A percentile compares a stretch with the other conserved stretches of the same genome.
Conservation (phyloP, 2,888 invertebrate species). For the Carterocephalus palaemon region DNA sequence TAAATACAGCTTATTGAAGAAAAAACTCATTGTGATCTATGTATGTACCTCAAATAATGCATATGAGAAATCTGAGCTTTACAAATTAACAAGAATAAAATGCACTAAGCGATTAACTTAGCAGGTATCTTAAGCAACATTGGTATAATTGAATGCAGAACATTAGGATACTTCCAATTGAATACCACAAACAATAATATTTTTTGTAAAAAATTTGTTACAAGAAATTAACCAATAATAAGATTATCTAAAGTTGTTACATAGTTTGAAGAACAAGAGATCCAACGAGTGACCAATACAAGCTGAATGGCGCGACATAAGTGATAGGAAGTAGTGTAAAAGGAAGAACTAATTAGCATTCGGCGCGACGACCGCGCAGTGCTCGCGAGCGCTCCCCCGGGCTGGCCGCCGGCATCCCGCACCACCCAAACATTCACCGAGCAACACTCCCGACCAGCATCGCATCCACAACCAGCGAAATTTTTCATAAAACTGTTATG, state of each 20-base stretch:
- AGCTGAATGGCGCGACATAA: constrained; percentile 37
- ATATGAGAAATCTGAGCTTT: constrained; percentile 47
- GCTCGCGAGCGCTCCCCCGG: constrained; percentile 51
- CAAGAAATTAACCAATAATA: too few relatives aligned
- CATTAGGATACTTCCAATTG: too few relatives aligned
- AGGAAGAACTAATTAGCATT: constrained; percentile 74
- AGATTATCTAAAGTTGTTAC: constrained; percentile 31
- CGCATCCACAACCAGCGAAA: constrained; percentile 18
- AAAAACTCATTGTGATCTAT: constrained; percentile 43
- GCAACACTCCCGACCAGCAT: constrained; percentile 16
- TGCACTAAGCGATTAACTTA: too few relatives aligned
- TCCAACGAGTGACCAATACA: constrained; percentile 18
- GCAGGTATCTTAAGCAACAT: too few relatives aligned
- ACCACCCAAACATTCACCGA: constrained; percentile 23
- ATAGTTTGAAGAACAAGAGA: constrained; percentile 3
- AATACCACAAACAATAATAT: constrained; percentile 5
- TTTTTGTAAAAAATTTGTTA: too few relatives aligned
- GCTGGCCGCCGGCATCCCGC: constrained; percentile 18
- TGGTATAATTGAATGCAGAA: too few relatives aligned
- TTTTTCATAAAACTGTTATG: constrained; percentile 49
- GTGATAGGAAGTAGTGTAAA: constrained; percentile 63
- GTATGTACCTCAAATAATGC: constrained; percentile 45
- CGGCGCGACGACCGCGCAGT: constrained; percentile 56
- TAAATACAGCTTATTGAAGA: too few relatives aligned
- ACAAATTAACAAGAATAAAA: too few relatives aligned